Conservation (phyloP, 1,140 invertebrate genomes). For the Heliconius nattereri region DNA sequence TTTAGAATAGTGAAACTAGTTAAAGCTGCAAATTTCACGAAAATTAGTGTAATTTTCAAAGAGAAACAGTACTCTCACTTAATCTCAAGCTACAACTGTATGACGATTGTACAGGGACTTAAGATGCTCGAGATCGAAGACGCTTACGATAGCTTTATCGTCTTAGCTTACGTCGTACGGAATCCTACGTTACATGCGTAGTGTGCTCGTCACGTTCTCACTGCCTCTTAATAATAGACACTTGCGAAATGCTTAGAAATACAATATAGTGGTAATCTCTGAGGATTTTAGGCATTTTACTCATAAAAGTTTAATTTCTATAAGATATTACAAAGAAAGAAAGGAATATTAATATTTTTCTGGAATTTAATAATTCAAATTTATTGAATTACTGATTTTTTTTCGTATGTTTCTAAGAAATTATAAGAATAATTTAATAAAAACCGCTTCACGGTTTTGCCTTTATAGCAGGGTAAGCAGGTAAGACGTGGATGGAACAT, state of each 20-base stretch:
- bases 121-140: background rate
- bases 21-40: background rate
- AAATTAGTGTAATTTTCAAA: background rate
- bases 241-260: background rate
- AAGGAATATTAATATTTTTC: background rate
- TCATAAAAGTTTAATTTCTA: background rate
- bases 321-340: background rate
- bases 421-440: too few relatives aligned
- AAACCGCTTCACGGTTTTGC: too few relatives aligned
- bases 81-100: background rate
- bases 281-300: background rate
- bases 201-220: background rate
- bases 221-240: background rate
- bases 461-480: too few relatives aligned
- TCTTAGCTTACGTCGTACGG: background rate
- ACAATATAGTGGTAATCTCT: background rate
- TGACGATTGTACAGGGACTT: background rate
- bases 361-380: background rate
- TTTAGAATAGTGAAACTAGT: too few relatives aligned
- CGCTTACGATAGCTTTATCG: too few relatives aligned
- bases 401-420: background rate
- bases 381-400: background rate
- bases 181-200: background rate
- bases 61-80: background rate
- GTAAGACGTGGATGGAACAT: too few relatives aligned